Base-by-base conservation (phyloP, 1,140 invertebrate genomes). In the Drosophila saltans region DNA sequence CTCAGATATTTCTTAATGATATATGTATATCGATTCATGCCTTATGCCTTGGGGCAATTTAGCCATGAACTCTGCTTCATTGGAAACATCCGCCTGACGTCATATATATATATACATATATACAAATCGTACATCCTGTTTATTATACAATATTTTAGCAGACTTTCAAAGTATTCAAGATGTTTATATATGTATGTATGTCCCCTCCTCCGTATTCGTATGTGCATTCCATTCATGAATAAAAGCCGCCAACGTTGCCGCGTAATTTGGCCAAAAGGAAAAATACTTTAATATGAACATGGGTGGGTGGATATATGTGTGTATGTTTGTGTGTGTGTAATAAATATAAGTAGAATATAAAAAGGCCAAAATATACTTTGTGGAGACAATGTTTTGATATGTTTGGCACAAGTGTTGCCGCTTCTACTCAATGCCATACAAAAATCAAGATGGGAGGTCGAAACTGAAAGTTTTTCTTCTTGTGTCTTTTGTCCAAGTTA, bases 141-240 rank as follows among this genome's bases (percentile, higher is more conserved):
- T 86, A 88, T 80, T 80, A 65, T 80, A 52, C 45, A 52, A 52
- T 52, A 52, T 80, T 88, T 67, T 45, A 69, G 45, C 45, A 21
- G 45, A 66, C 60, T 68, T 55, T 30, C 48, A 72, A 69, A 65
- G 59, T 62, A 60, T 58, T 67, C 57, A 43, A 70, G 43, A 66
- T 24, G 64, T 55, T 26, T 48, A 66, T 61, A 61, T 65, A 16
- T 48, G 16, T 16, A 16, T 16, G 16, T 16, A 16, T 16, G 16
- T 16, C 16, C 16, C 16, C 28, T 63, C 33, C 57, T 61, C 69
- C 57, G 16, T 16, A 16, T 16, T 16, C 16, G 45, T 52, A 64
- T 30, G 43, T 70, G 69, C 69, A 80, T 74, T 89, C 83, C 83
- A 86, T 86, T 86, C 83, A 86, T 89, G 80, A 83, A 83, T 71